phyloP scores from a whole-genome alignment of 2,797 vertebrate genomes.

The Argya squamiceps region DNA sequence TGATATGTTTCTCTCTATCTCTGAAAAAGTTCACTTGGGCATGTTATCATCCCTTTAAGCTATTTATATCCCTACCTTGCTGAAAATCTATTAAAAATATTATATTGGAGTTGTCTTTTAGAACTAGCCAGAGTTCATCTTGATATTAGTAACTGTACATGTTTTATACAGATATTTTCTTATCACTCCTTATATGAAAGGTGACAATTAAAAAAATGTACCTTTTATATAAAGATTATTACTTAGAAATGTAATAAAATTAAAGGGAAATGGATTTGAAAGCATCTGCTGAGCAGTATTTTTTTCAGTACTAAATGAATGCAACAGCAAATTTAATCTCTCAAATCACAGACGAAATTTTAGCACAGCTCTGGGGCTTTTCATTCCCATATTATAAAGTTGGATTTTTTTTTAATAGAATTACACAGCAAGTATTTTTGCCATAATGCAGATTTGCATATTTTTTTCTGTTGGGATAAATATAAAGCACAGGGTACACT shows the following conservation, averaged over 20 bases:
- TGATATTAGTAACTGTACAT: background rate
- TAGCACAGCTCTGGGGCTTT: background rate
- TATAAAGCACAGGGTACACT: background rate
- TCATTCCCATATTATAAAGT: background rate
- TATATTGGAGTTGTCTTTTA: background rate
- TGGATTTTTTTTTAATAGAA: background rate
- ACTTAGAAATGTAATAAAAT: background rate
- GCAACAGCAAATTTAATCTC: background rate
- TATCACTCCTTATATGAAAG: background rate
- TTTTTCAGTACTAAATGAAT: background rate
- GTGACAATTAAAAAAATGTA: background rate
- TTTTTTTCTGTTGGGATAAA: background rate
- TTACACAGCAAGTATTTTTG: background rate
- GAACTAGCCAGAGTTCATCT: background rate
- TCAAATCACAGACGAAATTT: background rate
- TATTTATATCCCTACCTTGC: background rate
- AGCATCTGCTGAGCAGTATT: background rate
- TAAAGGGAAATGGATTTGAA: constrained; percentile 1
- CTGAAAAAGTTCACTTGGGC: background rate
- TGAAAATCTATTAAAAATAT: background rate
- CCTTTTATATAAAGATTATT: background rate
- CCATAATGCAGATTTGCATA: background rate
- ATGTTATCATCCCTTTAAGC: background rate
- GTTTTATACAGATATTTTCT: background rate
- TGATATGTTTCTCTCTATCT: background rate